phyloP scores from a whole-genome alignment of 2,888 invertebrate genomes.

The Rhingia campestris region DNA sequence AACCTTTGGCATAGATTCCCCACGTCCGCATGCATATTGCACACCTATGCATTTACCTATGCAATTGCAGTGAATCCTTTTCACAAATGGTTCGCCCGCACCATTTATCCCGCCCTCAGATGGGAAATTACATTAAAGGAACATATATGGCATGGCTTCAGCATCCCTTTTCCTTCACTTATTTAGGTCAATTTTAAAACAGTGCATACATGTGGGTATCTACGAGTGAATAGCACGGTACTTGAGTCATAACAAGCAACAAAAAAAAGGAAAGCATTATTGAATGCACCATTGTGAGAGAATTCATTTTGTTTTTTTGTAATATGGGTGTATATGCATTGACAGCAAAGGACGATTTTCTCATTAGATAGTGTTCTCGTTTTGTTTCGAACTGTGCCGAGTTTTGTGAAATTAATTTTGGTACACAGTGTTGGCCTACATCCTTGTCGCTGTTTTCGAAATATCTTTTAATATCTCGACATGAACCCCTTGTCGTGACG shows the following conservation, averaged over 20 bases:
- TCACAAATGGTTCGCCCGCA: constrained; percentile 33
- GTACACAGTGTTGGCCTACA: background rate
- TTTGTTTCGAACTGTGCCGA: constrained; percentile 25
- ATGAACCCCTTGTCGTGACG: too few species aligned
- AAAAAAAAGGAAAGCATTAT: too few species aligned
- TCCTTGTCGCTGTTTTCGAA: too few species aligned
- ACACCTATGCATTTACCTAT: background rate
- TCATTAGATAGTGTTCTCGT: constrained; percentile 25
- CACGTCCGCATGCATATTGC: background rate
- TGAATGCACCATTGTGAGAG: too few species aligned
- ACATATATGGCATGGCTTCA: background rate
- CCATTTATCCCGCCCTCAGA: constrained; percentile 56
- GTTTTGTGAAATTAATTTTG: constrained; percentile 16
- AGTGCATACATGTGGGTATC: too few species aligned
- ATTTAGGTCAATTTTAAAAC: too few species aligned
- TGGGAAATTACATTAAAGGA: constrained; percentile 64
- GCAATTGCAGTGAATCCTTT: constrained; percentile 15
- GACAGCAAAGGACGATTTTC: constrained; percentile 39
- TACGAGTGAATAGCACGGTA: too few species aligned
- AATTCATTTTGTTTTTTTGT: too few species aligned
- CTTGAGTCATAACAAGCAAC: too few species aligned
- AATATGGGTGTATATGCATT: background rate
- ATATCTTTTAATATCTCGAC: too few species aligned
- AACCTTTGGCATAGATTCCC: constrained; percentile 38
- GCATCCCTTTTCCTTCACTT: too few species aligned